A percentile compares a stretch with the other conserved stretches of the same genome.
Evolutionary conservation across 2,113 vertebrate genomes (phyloP).

Genomic region (Phasianus colchicus): DNA sequence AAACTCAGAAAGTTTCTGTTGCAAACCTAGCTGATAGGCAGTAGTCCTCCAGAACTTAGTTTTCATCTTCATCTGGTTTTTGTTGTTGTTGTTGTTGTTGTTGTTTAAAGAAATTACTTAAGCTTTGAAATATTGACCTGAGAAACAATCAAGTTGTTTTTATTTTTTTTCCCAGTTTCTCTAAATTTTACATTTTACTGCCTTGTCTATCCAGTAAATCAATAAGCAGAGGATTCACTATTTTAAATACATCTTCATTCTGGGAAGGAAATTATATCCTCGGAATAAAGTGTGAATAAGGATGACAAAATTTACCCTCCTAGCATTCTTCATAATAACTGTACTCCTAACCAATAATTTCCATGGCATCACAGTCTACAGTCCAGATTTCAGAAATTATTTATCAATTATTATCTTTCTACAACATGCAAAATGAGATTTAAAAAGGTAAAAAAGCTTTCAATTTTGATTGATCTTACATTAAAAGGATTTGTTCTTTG

Average conservation of each 20-base stretch:
- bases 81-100: too few species aligned
- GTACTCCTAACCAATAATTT: neutral
- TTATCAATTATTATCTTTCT: neutral
- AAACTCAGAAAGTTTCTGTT: neutral
- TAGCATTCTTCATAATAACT: neutral
- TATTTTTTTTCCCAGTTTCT: neutral
- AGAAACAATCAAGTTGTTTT: neutral
- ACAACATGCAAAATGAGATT: neutral
- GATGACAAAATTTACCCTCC: neutral
- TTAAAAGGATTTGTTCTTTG: slow-evolving; percentile 9
- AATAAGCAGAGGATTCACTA: neutral
- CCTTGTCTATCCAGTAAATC: neutral
- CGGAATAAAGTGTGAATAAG: neutral
- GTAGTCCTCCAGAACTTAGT: neutral
- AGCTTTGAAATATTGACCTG: neutral
- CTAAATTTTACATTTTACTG: neutral
- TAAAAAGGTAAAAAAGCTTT: neutral
- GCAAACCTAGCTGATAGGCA: neutral
- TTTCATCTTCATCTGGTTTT: neutral
- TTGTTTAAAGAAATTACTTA: neutral
- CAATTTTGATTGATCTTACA: neutral
- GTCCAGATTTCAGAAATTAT: neutral
- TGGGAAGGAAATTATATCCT: neutral
- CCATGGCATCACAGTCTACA: neutral
- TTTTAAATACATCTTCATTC: neutral